Conservation (phyloP, 2,888 invertebrate genomes). For the Phortica magna region DNA sequence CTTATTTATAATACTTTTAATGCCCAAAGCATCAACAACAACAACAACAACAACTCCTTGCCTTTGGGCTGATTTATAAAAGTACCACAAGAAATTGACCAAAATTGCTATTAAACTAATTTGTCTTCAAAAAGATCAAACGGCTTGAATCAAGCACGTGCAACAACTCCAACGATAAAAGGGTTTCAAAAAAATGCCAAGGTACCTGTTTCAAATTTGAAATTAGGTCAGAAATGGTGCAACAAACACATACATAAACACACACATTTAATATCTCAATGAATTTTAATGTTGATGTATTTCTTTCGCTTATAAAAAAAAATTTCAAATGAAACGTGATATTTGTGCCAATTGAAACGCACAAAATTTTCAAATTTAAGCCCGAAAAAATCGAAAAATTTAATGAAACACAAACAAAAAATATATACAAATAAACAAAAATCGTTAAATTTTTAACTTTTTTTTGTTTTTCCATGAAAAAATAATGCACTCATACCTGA, state of each 20-base stretch:
- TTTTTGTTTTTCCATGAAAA: no score
- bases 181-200: not conserved
- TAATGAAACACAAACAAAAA: not conserved
- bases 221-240: constrained; percentile 62
- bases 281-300: constrained; percentile 62
- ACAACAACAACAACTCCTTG: not conserved
- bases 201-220: constrained; percentile 69
- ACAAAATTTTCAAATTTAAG: constrained; percentile 40
- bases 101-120: not conserved
- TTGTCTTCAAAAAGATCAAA: constrained; percentile 17
- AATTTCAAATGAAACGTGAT: constrained; percentile 56
- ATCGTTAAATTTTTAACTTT: no score
- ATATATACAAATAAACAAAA: constrained; percentile 16
- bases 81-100: not conserved
- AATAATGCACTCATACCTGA: not conserved
- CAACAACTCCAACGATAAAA: not conserved
- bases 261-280: constrained; percentile 52
- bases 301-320: constrained; percentile 38
- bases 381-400: not conserved
- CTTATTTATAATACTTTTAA: not conserved
- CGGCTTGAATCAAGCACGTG: not conserved
- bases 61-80: not conserved
- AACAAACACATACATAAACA: not conserved
- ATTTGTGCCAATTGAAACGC: constrained; percentile 31
- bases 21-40: not conserved